Conservation (phyloP, 2,113 vertebrate genomes). For the Erinaceus europaeus region DNA sequence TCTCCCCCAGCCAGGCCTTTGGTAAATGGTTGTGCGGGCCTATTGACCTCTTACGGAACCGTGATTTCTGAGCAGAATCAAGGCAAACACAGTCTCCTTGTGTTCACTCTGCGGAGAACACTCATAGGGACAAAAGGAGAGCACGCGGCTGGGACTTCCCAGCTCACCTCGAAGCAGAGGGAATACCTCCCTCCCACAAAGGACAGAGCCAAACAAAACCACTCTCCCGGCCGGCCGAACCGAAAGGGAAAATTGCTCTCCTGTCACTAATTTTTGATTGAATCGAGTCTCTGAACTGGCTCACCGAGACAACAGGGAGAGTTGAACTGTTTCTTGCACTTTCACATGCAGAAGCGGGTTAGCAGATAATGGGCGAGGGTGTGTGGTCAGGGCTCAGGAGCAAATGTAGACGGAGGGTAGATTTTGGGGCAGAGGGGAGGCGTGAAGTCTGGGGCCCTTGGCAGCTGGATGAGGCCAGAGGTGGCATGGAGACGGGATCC, state of each 20-base stretch:
- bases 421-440: too few species aligned
- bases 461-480: rapidly evolving
- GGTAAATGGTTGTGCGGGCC: conserved; percentile 80
- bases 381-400: neutral
- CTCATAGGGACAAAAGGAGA: conserved; percentile 82
- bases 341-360: neutral
- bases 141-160: neutral
- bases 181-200: conserved; percentile 66
- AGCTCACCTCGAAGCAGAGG: conserved; percentile 68
- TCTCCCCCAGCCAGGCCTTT: conserved; percentile 71
- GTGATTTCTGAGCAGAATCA: conserved; percentile 76
- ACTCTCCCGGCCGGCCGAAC: conserved; percentile 61
- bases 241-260: conserved; percentile 76
- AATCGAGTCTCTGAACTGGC: conserved; percentile 74
- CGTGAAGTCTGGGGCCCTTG: rapidly evolving
- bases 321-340: conserved; percentile 75
- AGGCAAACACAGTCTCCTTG: conserved; percentile 79
- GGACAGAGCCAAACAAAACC: conserved; percentile 68
- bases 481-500: rapidly evolving
- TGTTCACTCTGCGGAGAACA: conserved; percentile 78
- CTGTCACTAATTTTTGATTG: conserved; percentile 81
- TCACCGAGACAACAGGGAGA: conserved; percentile 67
- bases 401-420: too few species aligned
- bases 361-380: neutral
- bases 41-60: conserved; percentile 83